phyloP scores from a whole-genome alignment of 2,113 vertebrate species.

The Istiophorus platypterus region DNA sequence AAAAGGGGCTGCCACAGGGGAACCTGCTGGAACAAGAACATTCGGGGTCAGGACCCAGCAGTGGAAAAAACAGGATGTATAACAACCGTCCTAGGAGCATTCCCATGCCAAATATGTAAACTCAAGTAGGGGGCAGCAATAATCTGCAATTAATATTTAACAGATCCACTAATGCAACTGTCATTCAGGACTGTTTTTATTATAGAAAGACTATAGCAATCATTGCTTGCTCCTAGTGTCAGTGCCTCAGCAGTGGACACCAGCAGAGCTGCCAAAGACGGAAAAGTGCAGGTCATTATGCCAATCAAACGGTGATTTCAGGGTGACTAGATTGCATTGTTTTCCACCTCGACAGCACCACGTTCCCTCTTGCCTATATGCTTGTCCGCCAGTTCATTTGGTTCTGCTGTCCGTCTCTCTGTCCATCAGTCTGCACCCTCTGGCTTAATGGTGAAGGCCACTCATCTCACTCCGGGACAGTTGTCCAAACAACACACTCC shows the following conservation, averaged over 20 bases:
- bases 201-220: slow-evolving; percentile 34
- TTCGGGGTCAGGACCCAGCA: slow-evolving; percentile 39
- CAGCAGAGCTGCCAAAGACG: slow-evolving; percentile 44
- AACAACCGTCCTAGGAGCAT: not conserved
- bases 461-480: slow-evolving; percentile 72
- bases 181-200: slow-evolving; percentile 45
- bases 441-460: slow-evolving; percentile 58
- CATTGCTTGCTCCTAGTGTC: slow-evolving; percentile 46
- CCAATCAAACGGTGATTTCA: slow-evolving; percentile 64
- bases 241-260: slow-evolving; percentile 22
- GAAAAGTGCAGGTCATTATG: slow-evolving; percentile 62
- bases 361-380: slow-evolving; percentile 36
- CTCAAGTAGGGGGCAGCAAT: slow-evolving; percentile 3
- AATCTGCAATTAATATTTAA: slow-evolving; percentile 52
- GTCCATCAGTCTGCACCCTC: slow-evolving; percentile 42
- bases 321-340: slow-evolving; percentile 66
- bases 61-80: slow-evolving; percentile 53
- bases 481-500: slow-evolving; percentile 79
- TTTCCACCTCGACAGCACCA: slow-evolving; percentile 52
- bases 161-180: slow-evolving; percentile 47
- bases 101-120: slow-evolving; percentile 32
- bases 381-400: slow-evolving; percentile 58
- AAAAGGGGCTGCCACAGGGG: slow-evolving; percentile 16
- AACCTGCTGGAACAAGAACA: slow-evolving; percentile 38
- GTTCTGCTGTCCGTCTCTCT: slow-evolving; percentile 30